phyloP scores from a whole-genome alignment of 2,113 vertebrate genomes.

The Misgurnus anguillicaudatus region DNA sequence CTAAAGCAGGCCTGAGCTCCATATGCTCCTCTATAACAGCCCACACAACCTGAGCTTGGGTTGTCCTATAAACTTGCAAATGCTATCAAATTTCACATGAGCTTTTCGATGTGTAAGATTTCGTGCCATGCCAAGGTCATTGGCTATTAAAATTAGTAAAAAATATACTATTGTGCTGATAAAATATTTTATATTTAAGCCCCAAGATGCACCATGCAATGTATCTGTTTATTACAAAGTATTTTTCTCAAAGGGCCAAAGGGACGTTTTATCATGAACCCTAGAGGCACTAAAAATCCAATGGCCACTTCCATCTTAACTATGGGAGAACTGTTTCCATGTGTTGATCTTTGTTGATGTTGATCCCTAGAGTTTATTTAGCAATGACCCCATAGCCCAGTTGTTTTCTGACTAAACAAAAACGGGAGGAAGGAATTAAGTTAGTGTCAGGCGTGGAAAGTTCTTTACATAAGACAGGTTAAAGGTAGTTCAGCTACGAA shows the following conservation, averaged over 20 bases:
- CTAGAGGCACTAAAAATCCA: not conserved
- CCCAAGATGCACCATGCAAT: not conserved
- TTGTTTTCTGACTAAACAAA: slow-evolving; percentile 67
- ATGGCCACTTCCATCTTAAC: slow-evolving; percentile 9
- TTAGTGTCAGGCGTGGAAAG: slow-evolving; percentile 63
- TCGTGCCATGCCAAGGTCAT: too few species aligned
- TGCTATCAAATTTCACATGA: not conserved
- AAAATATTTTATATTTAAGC: too few species aligned
- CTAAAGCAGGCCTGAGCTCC: slow-evolving; percentile 41
- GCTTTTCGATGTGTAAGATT: too few species aligned
- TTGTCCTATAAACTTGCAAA: slow-evolving; percentile 1
- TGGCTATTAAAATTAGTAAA: too few species aligned
- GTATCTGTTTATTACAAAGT: not conserved
- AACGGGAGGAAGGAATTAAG: slow-evolving; percentile 52
- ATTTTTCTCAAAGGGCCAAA: not conserved
- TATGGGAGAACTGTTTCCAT: slow-evolving; percentile 54
- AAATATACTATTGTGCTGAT: too few species aligned
- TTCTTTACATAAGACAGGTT: slow-evolving; percentile 61
- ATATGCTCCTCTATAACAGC: slow-evolving; percentile 60
- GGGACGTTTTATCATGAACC: not conserved
- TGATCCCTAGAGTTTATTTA: slow-evolving; percentile 57
- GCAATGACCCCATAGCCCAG: slow-evolving; percentile 53
- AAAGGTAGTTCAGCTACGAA: slow-evolving; percentile 52
- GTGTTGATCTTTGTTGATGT: slow-evolving; percentile 39
- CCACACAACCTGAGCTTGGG: slow-evolving; percentile 5